Conservation (phyloP, 2,113 vertebrate genomes). For the Lepisosteus osseus region DNA sequence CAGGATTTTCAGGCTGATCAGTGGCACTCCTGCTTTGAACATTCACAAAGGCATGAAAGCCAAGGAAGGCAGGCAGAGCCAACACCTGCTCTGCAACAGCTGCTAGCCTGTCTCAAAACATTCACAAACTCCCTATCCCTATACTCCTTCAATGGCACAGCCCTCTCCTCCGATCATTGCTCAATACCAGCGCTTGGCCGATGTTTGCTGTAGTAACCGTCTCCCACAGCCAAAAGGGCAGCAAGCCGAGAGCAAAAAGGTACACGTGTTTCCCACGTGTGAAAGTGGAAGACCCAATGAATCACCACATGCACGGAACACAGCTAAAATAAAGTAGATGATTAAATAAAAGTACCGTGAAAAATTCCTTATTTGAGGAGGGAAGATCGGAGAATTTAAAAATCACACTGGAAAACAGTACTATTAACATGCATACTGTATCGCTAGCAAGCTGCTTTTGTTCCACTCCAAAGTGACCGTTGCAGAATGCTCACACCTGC, state of each 20-base stretch:
- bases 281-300: too few species aligned
- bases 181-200: conserved; percentile 23
- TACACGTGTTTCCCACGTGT: neutral
- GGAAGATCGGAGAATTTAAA: too few species aligned
- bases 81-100: conserved; percentile 41
- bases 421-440: too few species aligned
- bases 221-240: neutral
- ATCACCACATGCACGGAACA: too few species aligned
- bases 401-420: too few species aligned
- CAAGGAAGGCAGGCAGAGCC: conserved; percentile 22
- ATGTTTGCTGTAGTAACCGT: conserved; percentile 14
- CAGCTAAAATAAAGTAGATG: too few species aligned
- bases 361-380: too few species aligned
- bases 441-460: too few species aligned
- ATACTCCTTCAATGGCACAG: conserved; percentile 25
- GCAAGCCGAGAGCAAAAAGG: neutral
- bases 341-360: too few species aligned
- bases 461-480: too few species aligned
- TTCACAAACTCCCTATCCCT: conserved; percentile 34
- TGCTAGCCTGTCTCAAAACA: conserved; percentile 31
- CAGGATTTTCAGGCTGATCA: neutral
- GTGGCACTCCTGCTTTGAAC: conserved; percentile 16
- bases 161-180: conserved; percentile 22
- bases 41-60: conserved; percentile 20
- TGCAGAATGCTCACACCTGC: too few species aligned